These are phyloP conservation scores for Caenorhabditis doughertyi DNA, from an alignment of 2,888 invertebrate species.

Conservation along the genomic window DNA sequence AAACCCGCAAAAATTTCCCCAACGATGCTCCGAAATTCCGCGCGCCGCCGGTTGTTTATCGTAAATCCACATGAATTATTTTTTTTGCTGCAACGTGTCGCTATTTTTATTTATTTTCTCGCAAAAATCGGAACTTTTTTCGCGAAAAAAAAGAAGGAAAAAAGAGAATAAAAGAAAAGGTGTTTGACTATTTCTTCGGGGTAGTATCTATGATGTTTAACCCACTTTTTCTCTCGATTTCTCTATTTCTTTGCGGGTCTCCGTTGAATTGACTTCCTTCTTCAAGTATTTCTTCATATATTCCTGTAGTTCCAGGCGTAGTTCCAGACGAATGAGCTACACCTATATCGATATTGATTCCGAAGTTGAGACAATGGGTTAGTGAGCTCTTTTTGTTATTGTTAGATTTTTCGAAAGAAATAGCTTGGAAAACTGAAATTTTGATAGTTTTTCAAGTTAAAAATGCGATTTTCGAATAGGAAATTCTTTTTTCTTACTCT, in stretches of 20 bases:
- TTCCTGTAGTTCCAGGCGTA: background rate
- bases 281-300: conserved; percentile 1
- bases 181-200: background rate
- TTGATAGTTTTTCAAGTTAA: background rate
- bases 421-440: background rate
- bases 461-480: no score
- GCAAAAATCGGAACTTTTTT: background rate
- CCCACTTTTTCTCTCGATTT: conserved; percentile 20
- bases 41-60: conserved; percentile 35
- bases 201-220: conserved; percentile 13
- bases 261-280: background rate
- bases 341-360: conserved; percentile 64
- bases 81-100: conserved; percentile 61
- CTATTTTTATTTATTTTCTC: conserved; percentile 28
- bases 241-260: background rate
- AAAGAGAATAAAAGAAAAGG: conserved; percentile 23
- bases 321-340: conserved; percentile 49
- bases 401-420: no score
- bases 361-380: conserved; percentile 56
- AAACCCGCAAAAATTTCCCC: background rate
- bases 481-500: no score
- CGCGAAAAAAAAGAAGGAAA: background rate
- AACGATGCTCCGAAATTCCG: conserved; percentile 45
- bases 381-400: conserved; percentile 45
- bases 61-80: conserved; percentile 53